phyloP scores from a whole-genome alignment of 2,797 vertebrate species.

The Helarctos malayanus region DNA sequence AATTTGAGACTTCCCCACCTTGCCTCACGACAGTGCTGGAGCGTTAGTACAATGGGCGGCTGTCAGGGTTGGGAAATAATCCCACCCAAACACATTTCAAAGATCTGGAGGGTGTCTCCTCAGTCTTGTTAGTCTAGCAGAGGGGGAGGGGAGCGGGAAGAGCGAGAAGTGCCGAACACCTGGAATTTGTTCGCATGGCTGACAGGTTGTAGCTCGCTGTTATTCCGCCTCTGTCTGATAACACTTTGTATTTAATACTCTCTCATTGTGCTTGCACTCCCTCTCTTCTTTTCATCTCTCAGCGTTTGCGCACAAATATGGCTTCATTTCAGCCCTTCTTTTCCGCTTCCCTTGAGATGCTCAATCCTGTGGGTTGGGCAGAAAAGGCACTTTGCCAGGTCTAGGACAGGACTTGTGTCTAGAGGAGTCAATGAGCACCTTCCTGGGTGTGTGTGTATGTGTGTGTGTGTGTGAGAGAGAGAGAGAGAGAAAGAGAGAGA shows the following conservation, averaged over 20 bases:
- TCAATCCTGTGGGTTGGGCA: slow-evolving; percentile 83
- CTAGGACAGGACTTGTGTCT: slow-evolving; percentile 78
- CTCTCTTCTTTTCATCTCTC: slow-evolving; percentile 67
- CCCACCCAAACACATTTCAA: slow-evolving; percentile 59
- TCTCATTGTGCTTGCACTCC: slow-evolving; percentile 73
- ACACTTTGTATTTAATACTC: slow-evolving; percentile 80
- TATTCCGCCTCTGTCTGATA: slow-evolving; percentile 67
- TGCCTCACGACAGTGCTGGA: slow-evolving; percentile 38
- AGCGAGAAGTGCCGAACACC: slow-evolving; percentile 65
- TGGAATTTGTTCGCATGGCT: slow-evolving; percentile 50
- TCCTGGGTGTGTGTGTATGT: not conserved
- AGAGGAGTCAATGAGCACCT: slow-evolving; percentile 66
- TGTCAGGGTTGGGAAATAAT: slow-evolving; percentile 52
- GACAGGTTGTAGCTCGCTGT: slow-evolving; percentile 68
- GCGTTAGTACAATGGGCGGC: not conserved
- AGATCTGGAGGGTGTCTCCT: slow-evolving; percentile 65
- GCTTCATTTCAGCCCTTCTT: slow-evolving; percentile 77
- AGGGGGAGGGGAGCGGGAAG: not conserved
- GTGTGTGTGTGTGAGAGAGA: slow-evolving; percentile 8
- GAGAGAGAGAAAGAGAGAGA: not conserved
- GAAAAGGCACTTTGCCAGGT: slow-evolving; percentile 84
- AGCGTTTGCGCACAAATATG: slow-evolving; percentile 81
- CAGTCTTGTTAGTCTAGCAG: slow-evolving; percentile 58
- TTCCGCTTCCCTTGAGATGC: slow-evolving; percentile 78
- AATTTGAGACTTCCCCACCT: not conserved